Base-by-base conservation (phyloP, 2,797 vertebrate genomes). In the Apogon talboti region DNA sequence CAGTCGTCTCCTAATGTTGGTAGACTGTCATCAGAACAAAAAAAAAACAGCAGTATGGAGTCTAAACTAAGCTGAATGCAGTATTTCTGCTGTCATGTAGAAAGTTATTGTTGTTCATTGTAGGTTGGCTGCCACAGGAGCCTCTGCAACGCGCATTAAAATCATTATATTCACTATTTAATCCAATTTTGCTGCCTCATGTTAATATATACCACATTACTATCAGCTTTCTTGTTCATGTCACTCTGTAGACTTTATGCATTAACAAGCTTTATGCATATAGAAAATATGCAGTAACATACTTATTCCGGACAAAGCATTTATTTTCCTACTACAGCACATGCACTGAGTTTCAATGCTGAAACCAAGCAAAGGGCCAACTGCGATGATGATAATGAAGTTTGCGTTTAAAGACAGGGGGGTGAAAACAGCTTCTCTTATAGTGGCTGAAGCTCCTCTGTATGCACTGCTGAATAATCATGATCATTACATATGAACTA, bases 261-360 rank as follows among this genome's bases (percentile, higher is more conserved):
- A 85, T 87, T 60, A 44, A 72, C 46, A 40, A 73, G 79, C 70
- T 89, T 86, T 86, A 87, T 82, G 74, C 85, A 78, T 86, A 68
- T 79, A 58, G 33, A 54, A 60, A 71, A 81, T 89, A 89, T 88
- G 78, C 87, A 89, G 81, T 59, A 71, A 79, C 58, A 64, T 14
- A 35, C 66, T 66, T 80, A 75, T 79, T 74, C 38, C 65, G 71
- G 64, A 86, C 62, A 85, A 79, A 83, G 70, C 67, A 53, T 90
- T 90, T 89, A 90, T 90, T 88, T 89, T 88, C 87, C 74, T 86
- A 87, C 71, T 66, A 63, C 66, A 80, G 74, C 73, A 87, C 75
- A 73, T 87, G 85, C 85, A 84, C 86, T 87, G 82, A 85, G 72
- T 81, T 84, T 79, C 75, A 7, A 74, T 50, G 78, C 62, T 75